Base-by-base conservation (phyloP, 2,113 vertebrate species). In the Poeciliopsis turrubarensis region DNA sequence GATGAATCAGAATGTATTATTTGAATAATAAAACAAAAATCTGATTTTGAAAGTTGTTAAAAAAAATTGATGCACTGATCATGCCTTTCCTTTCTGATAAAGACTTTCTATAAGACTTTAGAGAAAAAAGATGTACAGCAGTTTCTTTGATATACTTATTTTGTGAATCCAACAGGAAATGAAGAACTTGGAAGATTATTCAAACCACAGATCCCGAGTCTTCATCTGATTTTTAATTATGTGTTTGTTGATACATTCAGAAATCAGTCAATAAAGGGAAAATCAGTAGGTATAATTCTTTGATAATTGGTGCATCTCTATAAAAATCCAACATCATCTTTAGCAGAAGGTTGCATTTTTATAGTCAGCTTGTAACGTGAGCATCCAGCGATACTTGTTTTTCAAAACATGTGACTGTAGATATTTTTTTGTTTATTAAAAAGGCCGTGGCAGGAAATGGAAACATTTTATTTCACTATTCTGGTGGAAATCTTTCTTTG, bases 371-470 rank as follows among this genome's bases (percentile, higher is more conserved):
- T 71, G 54, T 57, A 5, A 60, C 25, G 70, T 60, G 31, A 22
- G 0, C 31, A 74, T 74, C 68, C 70, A 72, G 76, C 63, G 54
- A 22, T 30, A 64, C 7, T 68, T 39, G 29, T 69, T 67, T 75
- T 85, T 74, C 54, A 68, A 51, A 47, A 63, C 69, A 80, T 80
- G 79, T 73, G 47, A 70, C 26, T 77, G 65, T 82, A 65, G 30
- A 77, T 29, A 31, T 3, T 10, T 19, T 47, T 47, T 47, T 47
- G 34, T 73, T 44, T 88, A 72, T 65, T 62, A 68, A 68, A 41
- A 72, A 65, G 22, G 51, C 54, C 68, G 73, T 82, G 73, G 65
- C 75, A 26, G 74, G 14, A 73, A 4, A 66, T 51, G 57, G 5
- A 75, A 83, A 72, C 44, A 19, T 47, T 47, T 63, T 66, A 31